Evolutionary conservation across 2,888 invertebrate species (phyloP), one percentile per base, ranked within the genome.

Genomic region (Acrobasis repandana): DNA sequence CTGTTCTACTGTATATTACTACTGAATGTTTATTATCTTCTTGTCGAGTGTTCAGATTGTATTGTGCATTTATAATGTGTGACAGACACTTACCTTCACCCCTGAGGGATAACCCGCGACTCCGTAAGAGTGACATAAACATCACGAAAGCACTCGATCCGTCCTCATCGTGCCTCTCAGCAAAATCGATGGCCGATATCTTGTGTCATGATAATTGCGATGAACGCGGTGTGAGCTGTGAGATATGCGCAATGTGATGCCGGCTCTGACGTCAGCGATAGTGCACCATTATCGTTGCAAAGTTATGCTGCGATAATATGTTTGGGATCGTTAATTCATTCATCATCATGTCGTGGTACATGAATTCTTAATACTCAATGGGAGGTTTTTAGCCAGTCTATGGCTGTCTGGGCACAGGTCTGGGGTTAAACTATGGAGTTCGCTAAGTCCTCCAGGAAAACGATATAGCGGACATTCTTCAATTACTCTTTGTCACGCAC

Each of bases 401-500:
- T n/a, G n/a, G n/a, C n/a, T n/a, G n/a, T n/a, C n/a, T n/a, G n/a
- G n/a, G n/a, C n/a, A n/a, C n/a, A n/a, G n/a, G n/a, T n/a, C n/a
- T n/a, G n/a, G n/a, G n/a, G n/a, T n/a, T n/a, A n/a, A n/a, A n/a
- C n/a, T n/a, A n/a, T n/a, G n/a, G n/a, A n/a, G n/a, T n/a, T n/a
- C n/a, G n/a, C n/a, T n/a, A n/a, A n/a, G n/a, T n/a, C n/a, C n/a
- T n/a, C n/a, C n/a, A n/a, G n/a, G n/a, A n/a, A n/a, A n/a, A n/a
- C n/a, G n/a, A n/a, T n/a, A n/a, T n/a, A n/a, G n/a, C n/a, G n/a
- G n/a, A n/a, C n/a, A n/a, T n/a, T n/a, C n/a, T n/a, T n/a, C 43
- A 43, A 14, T 43, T n/a, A n/a, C 43, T n/a, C 43, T n/a, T 43
- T 43, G 43, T n/a, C 43, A 43, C 43, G 43, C 43, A 43, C 43